phyloP scores from a whole-genome alignment of 2,113 vertebrate genomes.

The pig (Sus scrofa) region DNA sequence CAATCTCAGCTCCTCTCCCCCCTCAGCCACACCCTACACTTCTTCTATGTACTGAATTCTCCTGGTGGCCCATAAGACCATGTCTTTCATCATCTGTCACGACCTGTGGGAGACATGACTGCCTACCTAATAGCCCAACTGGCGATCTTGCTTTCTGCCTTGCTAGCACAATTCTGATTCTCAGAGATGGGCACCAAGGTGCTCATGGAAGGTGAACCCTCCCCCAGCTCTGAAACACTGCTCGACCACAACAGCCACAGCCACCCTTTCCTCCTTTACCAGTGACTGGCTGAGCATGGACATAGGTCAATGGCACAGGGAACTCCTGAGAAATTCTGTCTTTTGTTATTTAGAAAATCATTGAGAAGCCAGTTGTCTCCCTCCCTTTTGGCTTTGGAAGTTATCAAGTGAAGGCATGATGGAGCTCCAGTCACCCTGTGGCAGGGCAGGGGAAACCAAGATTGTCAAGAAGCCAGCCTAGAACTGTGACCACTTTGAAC shows the following conservation, averaged over 20 bases:
- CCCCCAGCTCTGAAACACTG: background rate
- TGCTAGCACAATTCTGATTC: background rate
- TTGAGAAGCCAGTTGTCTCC: background rate
- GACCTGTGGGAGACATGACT: background rate
- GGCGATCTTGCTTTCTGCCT: background rate
- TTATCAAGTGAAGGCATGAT: background rate
- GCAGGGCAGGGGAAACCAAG: background rate
- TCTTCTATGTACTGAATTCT: background rate
- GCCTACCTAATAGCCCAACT: background rate
- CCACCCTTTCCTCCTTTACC: background rate
- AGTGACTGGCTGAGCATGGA: background rate
- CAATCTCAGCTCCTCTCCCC: too few species aligned
- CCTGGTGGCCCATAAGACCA: background rate
- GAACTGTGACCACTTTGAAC: background rate
- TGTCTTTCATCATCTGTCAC: conserved; percentile 16
- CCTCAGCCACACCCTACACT: background rate
- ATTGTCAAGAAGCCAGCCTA: background rate
- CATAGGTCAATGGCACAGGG: background rate
- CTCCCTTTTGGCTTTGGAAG: background rate
- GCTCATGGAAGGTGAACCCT: background rate
- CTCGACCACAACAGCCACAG: background rate
- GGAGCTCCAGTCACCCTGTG: background rate
- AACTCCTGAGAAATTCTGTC: background rate
- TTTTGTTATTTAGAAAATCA: background rate
- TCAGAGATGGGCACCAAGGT: rapidly evolving